These are phyloP conservation scores for Drosophila formosana DNA, from an alignment of 2,888 invertebrate species.

Conservation along the genomic window DNA sequence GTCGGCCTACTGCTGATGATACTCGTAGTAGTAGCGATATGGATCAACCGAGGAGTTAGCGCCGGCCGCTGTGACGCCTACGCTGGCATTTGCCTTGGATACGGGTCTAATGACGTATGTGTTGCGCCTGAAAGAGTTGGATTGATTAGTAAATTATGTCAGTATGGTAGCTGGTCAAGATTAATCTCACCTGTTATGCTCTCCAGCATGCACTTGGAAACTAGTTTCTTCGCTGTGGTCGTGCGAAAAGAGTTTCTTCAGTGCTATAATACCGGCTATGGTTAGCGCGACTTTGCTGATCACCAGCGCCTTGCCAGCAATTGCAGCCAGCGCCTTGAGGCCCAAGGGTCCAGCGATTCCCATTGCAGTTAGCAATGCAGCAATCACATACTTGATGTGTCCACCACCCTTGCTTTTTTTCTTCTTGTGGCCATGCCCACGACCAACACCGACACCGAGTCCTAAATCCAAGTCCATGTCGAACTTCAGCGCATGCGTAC, in stretches of 20 bases:
- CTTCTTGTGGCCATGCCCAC: conserved; percentile 83
- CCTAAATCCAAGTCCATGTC: conserved; percentile 85
- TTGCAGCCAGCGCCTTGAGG: conserved; percentile 89
- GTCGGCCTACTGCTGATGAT: conserved; percentile 75
- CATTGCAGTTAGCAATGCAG: conserved; percentile 88
- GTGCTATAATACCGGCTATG: conserved; percentile 89
- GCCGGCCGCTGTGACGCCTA: conserved; percentile 73
- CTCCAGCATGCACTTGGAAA: conserved; percentile 89
- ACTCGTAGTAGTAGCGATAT: conserved; percentile 87
- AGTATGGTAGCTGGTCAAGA: background rate
- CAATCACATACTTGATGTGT: conserved; percentile 86
- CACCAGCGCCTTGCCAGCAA: conserved; percentile 90
- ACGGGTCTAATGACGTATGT: conserved; percentile 88
- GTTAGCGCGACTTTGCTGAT: conserved; percentile 91
- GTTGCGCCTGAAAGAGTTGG: conserved; percentile 86
- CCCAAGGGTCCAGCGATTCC: conserved; percentile 90
- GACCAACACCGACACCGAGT: conserved; percentile 50
- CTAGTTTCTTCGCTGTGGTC: conserved; percentile 88
- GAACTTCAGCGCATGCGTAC: conserved; percentile 88
- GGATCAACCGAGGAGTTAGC: conserved; percentile 86
- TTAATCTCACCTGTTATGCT: conserved; percentile 87
- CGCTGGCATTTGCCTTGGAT: conserved; percentile 83
- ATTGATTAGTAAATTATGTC: background rate
- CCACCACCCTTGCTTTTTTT: conserved; percentile 85
- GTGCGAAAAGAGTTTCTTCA: conserved; percentile 90